Base-by-base conservation (phyloP, 2,797 vertebrate genomes). In the Chaetophractus vellerosus region DNA sequence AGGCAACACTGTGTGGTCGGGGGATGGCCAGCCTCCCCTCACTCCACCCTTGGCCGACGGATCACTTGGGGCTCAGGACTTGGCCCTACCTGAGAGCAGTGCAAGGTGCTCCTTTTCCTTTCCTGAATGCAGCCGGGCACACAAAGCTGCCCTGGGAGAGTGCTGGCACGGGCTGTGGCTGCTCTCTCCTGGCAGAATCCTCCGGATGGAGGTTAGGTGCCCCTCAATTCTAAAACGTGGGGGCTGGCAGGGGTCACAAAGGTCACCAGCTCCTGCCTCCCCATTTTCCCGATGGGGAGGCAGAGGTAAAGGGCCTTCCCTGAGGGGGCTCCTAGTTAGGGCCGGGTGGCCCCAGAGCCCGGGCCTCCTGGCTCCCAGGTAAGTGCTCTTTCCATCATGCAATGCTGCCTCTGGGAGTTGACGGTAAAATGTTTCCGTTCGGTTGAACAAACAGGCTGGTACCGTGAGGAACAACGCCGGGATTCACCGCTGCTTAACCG, bases 391-490 rank as follows among this genome's bases (percentile, higher is more conserved):
- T 71, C 33, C 78, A n/a, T 18, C 18, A 6, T 1, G 16, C n/a
- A 64, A 50, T 0, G 3, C 15, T 5, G 1, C 36, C 84, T 74
- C 26, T 74, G 45, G 7, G n/a, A 69, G 38, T 1, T 28, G n/a
- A 63, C 45, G 50, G 23, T 9, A 15, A 66, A 64, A 50, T 3
- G 28, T 59, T 92, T 64, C 33, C 26, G 6, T 23, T 84, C 4
- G 0, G 38, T 74, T 36, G 31, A 76, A 61, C 0, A 26, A 64
- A 71, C 5, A 31, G 21, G 21, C 33, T 59, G 72, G 6, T 9
- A 52, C 4, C 14, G 31, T 24, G 36, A 33, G 36, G 6, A 19
- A 10, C 19, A 41, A 6, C 4, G 24, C 5, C 38, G 0, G 0
- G 78, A 33, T 6, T 5, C 68, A 38, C 36, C 18, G 8, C n/a